phyloP scores from a whole-genome alignment of 1,140 invertebrate species.

The Pseudomyrmex concolor region DNA sequence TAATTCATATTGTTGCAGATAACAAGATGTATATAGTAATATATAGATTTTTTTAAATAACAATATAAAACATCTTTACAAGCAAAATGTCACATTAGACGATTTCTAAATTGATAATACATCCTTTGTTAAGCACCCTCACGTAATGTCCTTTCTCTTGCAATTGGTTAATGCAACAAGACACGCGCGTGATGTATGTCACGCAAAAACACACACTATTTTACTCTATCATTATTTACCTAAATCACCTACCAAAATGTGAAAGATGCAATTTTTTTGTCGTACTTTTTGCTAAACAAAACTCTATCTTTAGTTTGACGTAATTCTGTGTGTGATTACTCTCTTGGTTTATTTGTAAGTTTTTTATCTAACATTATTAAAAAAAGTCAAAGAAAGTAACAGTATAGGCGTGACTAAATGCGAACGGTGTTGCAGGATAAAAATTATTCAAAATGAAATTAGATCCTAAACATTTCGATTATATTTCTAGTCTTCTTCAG shows the following conservation, averaged over 20 bases:
- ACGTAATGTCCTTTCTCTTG: conserved; percentile 60
- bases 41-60: not conserved
- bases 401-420: too few relatives aligned
- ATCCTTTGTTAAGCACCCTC: conserved; percentile 23
- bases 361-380: not conserved
- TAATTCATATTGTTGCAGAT: too few relatives aligned
- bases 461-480: too few relatives aligned
- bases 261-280: not conserved
- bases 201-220: conserved; percentile 39
- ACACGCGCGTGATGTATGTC: conserved; percentile 61
- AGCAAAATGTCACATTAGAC: conserved; percentile 3
- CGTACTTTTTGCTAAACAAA: not conserved
- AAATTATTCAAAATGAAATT: too few relatives aligned
- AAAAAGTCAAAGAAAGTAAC: too few relatives aligned
- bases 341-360: not conserved
- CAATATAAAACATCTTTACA: not conserved
- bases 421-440: too few relatives aligned
- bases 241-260: conserved; percentile 36
- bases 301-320: not conserved
- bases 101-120: conserved; percentile 67
- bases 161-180: conserved; percentile 72
- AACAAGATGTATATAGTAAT: not conserved
- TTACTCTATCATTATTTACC: conserved; percentile 36
- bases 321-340: not conserved
- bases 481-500: too few relatives aligned